Evolutionary conservation across 2,113 vertebrate genomes (phyloP).

Genomic region (Neolamprologus tretocephalus): DNA sequence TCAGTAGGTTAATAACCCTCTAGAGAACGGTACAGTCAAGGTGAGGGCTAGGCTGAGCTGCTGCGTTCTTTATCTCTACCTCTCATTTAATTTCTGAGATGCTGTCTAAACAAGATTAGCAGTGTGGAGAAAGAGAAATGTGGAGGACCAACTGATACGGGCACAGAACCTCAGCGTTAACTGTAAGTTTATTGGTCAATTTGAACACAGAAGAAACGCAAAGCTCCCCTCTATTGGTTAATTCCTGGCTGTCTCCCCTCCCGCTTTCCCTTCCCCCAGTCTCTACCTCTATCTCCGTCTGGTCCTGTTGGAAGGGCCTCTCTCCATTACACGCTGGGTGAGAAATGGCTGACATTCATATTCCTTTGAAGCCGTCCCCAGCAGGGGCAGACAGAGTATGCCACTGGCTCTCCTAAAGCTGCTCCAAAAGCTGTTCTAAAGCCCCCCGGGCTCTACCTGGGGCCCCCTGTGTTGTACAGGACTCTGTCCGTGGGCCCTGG

Average conservation of each 20-base stretch:
- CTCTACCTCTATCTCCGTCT: neutral
- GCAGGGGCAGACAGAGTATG: slow-evolving; percentile 54
- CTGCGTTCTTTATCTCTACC: slow-evolving; percentile 13
- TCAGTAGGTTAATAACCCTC: slow-evolving; percentile 61
- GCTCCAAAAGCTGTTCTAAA: slow-evolving; percentile 55
- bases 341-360: slow-evolving; percentile 71
- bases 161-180: neutral
- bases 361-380: slow-evolving; percentile 66
- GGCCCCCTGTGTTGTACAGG: slow-evolving; percentile 61
- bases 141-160: neutral
- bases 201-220: neutral
- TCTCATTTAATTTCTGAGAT: slow-evolving; percentile 36
- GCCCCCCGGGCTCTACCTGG: slow-evolving; percentile 61
- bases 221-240: neutral
- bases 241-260: neutral
- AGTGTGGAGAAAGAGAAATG: neutral
- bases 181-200: neutral
- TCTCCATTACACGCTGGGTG: slow-evolving; percentile 55
- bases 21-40: slow-evolving; percentile 21
- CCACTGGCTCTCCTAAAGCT: slow-evolving; percentile 60
- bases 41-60: slow-evolving; percentile 8
- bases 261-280: neutral
- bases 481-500: slow-evolving; percentile 54
- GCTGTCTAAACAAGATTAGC: slow-evolving; percentile 55
- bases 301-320: slow-evolving; percentile 39